These are phyloP conservation scores for Catagonus wagneri DNA, from an alignment of 2,113 vertebrate species.

Conservation along the genomic window DNA sequence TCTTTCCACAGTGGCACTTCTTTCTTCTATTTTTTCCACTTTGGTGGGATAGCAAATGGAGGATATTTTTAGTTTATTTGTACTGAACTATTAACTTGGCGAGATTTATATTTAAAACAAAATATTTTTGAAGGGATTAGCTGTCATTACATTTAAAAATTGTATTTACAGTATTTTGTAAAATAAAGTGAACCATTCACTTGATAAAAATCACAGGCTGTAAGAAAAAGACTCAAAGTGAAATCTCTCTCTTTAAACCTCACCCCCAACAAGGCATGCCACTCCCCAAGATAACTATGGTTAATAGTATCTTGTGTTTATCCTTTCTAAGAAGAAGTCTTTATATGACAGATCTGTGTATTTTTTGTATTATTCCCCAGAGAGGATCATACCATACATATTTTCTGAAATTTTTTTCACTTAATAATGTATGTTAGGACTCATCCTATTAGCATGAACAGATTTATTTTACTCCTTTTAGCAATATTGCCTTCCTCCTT, in stretches of 20 bases:
- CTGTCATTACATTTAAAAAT: not conserved
- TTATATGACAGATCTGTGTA: not conserved
- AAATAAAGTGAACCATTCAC: not conserved
- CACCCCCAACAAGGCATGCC: not conserved
- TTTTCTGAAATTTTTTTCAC: not conserved
- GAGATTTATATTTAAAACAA: constrained; percentile 21
- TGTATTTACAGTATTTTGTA: constrained; percentile 15
- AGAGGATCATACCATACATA: not conserved
- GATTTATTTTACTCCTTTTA: constrained; percentile 20
- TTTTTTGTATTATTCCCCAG: not conserved
- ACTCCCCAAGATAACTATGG: not conserved
- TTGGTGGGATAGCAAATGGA: not conserved
- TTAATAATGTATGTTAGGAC: not conserved
- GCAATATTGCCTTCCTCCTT: not conserved
- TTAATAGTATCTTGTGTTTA: not conserved
- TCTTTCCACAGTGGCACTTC: not conserved
- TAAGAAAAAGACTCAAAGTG: not conserved
- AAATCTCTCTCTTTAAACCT: not conserved
- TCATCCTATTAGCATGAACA: not conserved
- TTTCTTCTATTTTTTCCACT: not conserved
- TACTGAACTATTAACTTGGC: not conserved
- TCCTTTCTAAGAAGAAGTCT: not conserved
- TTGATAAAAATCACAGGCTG: not conserved
- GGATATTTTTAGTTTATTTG: constrained; percentile 7
- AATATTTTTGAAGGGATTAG: not conserved